These are phyloP conservation scores for Orchesella cincta DNA, from an alignment of 1,140 invertebrate species.

Conservation along the genomic window DNA sequence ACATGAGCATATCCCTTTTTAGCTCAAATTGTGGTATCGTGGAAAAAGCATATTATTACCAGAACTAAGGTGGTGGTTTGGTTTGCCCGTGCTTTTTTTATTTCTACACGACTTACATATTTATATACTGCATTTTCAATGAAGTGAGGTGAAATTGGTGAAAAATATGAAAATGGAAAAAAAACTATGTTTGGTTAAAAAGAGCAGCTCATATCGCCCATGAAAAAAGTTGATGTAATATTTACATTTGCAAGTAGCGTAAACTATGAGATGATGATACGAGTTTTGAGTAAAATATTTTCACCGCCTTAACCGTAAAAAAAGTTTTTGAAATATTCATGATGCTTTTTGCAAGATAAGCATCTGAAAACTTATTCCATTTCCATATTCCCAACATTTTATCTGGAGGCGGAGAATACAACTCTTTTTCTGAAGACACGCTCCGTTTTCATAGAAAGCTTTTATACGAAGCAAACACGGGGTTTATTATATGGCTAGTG, in stretches of 20 bases:
- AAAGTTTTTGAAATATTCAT: conserved; percentile 39
- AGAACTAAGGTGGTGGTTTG: too few species aligned
- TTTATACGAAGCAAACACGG: background rate
- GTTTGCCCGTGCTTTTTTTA: too few species aligned
- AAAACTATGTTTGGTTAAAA: too few species aligned
- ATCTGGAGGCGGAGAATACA: background rate
- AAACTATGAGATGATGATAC: conserved; percentile 16
- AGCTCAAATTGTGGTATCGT: too few species aligned
- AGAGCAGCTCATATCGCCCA: background rate
- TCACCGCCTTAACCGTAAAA: conserved; percentile 15
- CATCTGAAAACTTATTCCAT: conserved; percentile 27
- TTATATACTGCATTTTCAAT: conserved; percentile 4
- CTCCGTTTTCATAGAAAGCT: background rate
- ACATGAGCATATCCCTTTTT: too few species aligned
- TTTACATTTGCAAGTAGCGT: background rate
- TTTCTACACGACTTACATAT: background rate
- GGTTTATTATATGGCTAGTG: conserved; percentile 11
- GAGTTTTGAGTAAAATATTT: conserved; percentile 22
- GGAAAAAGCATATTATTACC: background rate
- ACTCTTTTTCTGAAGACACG: too few species aligned
- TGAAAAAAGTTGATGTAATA: conserved; percentile 16
- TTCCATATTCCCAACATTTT: background rate
- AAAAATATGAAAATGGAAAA: conserved; percentile 5
- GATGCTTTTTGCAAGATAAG: conserved; percentile 42
- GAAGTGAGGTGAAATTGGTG: background rate